These are phyloP conservation scores for Physella acuta DNA, from an alignment of 1,140 invertebrate genomes.

Conservation along the genomic window DNA sequence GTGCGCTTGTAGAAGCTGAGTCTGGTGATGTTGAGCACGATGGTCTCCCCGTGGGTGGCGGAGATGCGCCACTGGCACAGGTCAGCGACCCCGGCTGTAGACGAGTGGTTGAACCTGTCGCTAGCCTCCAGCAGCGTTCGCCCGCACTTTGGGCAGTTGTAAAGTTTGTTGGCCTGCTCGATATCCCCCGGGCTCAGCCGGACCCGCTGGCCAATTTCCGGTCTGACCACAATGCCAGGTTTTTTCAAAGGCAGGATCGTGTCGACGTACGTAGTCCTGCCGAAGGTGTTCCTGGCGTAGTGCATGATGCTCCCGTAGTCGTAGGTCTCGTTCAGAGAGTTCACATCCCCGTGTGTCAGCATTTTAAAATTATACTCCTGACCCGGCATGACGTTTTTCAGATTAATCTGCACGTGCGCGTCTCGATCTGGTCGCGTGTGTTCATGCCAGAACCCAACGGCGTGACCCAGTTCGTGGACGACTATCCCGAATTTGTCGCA, in stretches of 20 bases:
- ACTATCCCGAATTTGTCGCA: slow-evolving; percentile 99
- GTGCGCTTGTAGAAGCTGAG: slow-evolving; percentile 85
- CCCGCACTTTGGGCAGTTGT: slow-evolving; percentile 86
- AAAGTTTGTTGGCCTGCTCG: slow-evolving; percentile 91
- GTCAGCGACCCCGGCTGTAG: slow-evolving; percentile 58
- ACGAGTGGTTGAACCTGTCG: slow-evolving; percentile 75
- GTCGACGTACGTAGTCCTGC: slow-evolving; percentile 88
- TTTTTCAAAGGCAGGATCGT: slow-evolving; percentile 78
- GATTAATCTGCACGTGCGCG: slow-evolving; percentile 71
- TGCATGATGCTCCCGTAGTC: slow-evolving; percentile 95
- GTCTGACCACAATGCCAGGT: slow-evolving; percentile 35
- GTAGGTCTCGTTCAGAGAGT: slow-evolving; percentile 90
- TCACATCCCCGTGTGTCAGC: slow-evolving; percentile 90
- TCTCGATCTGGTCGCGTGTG: slow-evolving; percentile 96
- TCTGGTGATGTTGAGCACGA: slow-evolving; percentile 87
- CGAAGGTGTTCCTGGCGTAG: slow-evolving; percentile 96
- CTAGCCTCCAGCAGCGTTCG: slow-evolving; percentile 87
- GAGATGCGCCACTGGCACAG: slow-evolving; percentile 83
- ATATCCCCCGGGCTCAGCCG: slow-evolving; percentile 90
- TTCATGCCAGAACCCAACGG: slow-evolving; percentile 98
- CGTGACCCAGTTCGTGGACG: slow-evolving; percentile 96
- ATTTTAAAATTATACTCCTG: slow-evolving; percentile 99
- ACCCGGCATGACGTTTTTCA: slow-evolving; percentile 93
- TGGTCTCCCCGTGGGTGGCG: slow-evolving; percentile 91
- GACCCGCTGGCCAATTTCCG: slow-evolving; percentile 77